These are phyloP conservation scores for Diachrysia chrysitis DNA, from an alignment of 2,888 invertebrate species.

Conservation along the genomic window DNA sequence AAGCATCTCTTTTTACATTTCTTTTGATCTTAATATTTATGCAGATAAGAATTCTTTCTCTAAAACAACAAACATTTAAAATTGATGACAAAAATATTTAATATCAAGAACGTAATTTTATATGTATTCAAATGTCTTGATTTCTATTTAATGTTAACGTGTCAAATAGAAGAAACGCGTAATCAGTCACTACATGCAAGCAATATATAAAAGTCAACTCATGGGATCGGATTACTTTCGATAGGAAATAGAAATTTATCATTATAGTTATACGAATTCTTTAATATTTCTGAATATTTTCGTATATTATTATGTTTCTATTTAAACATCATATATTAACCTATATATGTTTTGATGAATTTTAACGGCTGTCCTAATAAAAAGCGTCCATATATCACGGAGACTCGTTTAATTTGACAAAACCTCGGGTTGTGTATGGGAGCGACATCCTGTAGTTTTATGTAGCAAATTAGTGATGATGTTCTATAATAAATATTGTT, in stretches of 20 bases:
- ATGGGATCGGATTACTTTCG: conserved; percentile 21
- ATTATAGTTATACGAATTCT: neutral
- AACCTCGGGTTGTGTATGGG: conserved; percentile 30
- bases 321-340: conserved; percentile 48
- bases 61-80: conserved; percentile 1
- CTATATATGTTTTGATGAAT: conserved; percentile 46
- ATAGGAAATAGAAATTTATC: neutral
- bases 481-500: conserved; percentile 41
- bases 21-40: neutral
- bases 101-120: conserved; percentile 26
- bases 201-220: conserved; percentile 16
- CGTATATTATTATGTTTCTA: conserved; percentile 25
- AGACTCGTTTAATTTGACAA: conserved; percentile 53
- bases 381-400: conserved; percentile 49
- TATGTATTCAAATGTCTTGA: conserved; percentile 19
- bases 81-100: neutral
- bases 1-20: neutral
- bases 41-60: neutral
- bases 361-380: conserved; percentile 52
- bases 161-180: conserved; percentile 34
- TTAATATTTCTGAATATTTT: neutral
- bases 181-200: conserved; percentile 17
- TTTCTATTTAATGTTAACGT: conserved; percentile 33
- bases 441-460: conserved; percentile 49
- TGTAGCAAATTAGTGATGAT: conserved; percentile 52